Evolutionary conservation across 1,140 invertebrate species (phyloP).

Genomic region (Caenorhabditis latens): DNA sequence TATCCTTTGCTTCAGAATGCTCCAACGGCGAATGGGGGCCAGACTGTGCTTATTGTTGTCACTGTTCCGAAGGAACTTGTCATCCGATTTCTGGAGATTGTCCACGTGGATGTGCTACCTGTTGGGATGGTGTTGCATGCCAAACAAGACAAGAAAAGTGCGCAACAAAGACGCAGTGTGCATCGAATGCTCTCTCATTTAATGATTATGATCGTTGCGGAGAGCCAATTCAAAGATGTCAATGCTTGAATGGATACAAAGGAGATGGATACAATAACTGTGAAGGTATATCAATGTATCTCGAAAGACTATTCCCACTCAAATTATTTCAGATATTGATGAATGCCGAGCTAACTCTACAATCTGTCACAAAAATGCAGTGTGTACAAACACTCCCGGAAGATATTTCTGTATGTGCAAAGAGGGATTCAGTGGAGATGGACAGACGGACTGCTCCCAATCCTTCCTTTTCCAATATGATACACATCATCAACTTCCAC

Average conservation of each 20-base stretch:
- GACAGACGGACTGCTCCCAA: slow-evolving; percentile 70
- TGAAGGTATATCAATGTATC: slow-evolving; percentile 64
- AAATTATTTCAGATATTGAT: slow-evolving; percentile 84
- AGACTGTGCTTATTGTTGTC: slow-evolving; percentile 75
- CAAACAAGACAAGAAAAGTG: slow-evolving; percentile 70
- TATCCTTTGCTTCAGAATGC: slow-evolving; percentile 70
- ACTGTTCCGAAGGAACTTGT: slow-evolving; percentile 72
- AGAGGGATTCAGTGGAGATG: slow-evolving; percentile 71
- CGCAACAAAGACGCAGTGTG: slow-evolving; percentile 65
- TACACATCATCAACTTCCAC: slow-evolving; percentile 71
- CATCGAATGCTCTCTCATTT: slow-evolving; percentile 74
- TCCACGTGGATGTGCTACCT: slow-evolving; percentile 68
- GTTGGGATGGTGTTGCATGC: slow-evolving; percentile 72
- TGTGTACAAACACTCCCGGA: slow-evolving; percentile 91
- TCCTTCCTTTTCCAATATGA: slow-evolving; percentile 75
- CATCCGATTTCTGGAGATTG: slow-evolving; percentile 75
- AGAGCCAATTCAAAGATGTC: slow-evolving; percentile 72
- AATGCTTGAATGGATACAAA: slow-evolving; percentile 74
- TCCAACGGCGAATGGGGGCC: slow-evolving; percentile 73
- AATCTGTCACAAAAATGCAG: slow-evolving; percentile 87
- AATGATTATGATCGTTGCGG: slow-evolving; percentile 75
- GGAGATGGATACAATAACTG: slow-evolving; percentile 73
- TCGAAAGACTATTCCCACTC: not conserved
- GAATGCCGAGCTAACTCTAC: slow-evolving; percentile 85
- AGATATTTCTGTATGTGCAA: slow-evolving; percentile 91